Evolutionary conservation across 2,888 invertebrate species (phyloP), one percentile per base, ranked within the genome.

Genomic region (Noctua fimbriata): DNA sequence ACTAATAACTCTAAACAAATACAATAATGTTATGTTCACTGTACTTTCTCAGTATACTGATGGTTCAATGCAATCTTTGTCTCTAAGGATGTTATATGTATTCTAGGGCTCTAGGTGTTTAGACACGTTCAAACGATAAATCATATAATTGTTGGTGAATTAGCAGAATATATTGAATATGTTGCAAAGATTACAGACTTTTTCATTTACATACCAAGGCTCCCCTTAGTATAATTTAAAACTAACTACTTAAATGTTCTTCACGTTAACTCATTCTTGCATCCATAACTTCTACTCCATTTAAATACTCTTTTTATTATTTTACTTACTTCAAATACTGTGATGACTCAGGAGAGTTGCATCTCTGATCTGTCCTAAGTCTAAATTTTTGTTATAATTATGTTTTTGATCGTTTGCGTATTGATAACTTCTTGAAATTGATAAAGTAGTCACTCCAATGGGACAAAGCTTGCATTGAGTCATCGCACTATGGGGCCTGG

Each of bases 401-500:
- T 88, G 89, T 89, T 89, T 92, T 89, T 88, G 79, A 89, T 88
- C 89, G 88, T 89, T 90, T 89, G 87, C 88, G 88, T 82, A 89
- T 89, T 90, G 81, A 83, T 89, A 86, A 82, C 49, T 82, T 89
- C 72, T 88, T 82, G 60, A 72, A 83, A 87, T 89, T 88, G 79
- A 82, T 87, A 82, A 84, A 75, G 81, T 89, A 91, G 89, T 89
- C 88, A 93, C 92, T 94, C 94, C 93, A 91, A 94, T 93, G 94
- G 94, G 96, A 96, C 95, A 95, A 96, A 96, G 96, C 95, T 96
- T 96, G 96, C 96, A 97, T 96, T 96, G 96, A 96, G 96, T 97
- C 96, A 96, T 96, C 96, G 96, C 96, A 97, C 96, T 96, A 96
- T 96, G 94, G 94, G 94, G 93, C 94, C 93, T 91, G 94, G 94